Evolutionary conservation across 2,113 vertebrate species (phyloP).

Genomic region (Steatornis caripensis): DNA sequence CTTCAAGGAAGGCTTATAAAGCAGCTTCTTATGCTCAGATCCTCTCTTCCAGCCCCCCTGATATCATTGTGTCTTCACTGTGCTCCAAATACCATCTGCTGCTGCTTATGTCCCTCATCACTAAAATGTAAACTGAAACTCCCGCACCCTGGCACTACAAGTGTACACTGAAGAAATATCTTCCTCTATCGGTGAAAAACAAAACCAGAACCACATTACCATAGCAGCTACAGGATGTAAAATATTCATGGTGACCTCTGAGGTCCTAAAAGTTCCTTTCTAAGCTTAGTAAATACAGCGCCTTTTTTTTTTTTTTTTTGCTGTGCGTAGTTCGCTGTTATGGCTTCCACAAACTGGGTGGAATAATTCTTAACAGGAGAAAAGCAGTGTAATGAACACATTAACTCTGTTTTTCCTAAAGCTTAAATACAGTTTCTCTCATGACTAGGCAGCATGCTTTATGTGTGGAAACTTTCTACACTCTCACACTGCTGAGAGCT

Average conservation of each 20-base stretch:
- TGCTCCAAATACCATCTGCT: slow-evolving; percentile 46
- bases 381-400: background rate
- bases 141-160: background rate
- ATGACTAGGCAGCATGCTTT: background rate
- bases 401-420: background rate
- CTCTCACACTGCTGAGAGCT: background rate
- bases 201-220: background rate
- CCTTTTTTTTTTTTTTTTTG: background rate
- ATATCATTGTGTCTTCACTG: background rate
- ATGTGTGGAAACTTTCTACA: background rate
- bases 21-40: background rate
- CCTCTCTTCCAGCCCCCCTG: slow-evolving; percentile 26
- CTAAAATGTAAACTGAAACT: slow-evolving; percentile 49
- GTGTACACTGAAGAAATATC: background rate
- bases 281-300: background rate
- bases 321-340: background rate
- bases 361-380: slow-evolving; percentile 1
- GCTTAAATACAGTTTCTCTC: background rate
- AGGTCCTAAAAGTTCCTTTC: background rate
- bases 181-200: background rate
- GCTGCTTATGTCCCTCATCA: slow-evolving; percentile 18
- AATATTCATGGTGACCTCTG: background rate
- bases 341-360: background rate
- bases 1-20: background rate
- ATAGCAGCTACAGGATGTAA: background rate